Evolutionary conservation across 2,888 invertebrate species (phyloP).

Genomic region (Clusia tigrina): DNA sequence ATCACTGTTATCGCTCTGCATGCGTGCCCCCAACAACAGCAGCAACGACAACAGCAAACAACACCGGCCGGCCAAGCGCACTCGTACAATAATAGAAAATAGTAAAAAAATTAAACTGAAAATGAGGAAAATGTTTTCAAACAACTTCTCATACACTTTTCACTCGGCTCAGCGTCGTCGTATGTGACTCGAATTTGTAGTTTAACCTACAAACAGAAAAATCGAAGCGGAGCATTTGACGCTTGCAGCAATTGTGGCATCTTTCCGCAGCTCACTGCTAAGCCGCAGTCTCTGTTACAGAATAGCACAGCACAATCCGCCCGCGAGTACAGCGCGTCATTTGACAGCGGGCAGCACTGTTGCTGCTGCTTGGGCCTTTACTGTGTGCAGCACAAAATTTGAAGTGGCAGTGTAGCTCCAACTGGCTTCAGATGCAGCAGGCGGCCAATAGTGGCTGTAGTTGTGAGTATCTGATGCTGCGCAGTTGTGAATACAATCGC

Average conservation of each 20-base stretch:
- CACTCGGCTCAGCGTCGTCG: constrained; percentile 1
- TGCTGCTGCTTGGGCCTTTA: constrained; percentile 11
- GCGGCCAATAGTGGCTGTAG: not conserved
- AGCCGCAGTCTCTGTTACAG: not conserved
- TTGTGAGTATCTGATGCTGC: constrained; percentile 55
- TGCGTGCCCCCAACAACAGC: too few species aligned
- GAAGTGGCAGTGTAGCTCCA: not conserved
- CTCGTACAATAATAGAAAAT: not conserved
- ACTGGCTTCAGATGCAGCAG: not conserved
- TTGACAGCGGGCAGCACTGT: constrained; percentile 6
- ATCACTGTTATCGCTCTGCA: too few species aligned
- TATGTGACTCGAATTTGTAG: constrained; percentile 15
- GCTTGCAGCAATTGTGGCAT: not conserved
- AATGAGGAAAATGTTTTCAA: not conserved
- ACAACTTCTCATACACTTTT: constrained; percentile 1
- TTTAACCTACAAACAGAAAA: constrained; percentile 18
- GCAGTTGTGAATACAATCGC: constrained; percentile 44
- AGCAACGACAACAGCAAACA: not conserved
- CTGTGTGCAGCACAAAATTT: not conserved
- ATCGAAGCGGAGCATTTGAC: not conserved
- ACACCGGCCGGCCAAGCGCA: constrained; percentile 11
- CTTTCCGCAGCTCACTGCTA: not conserved
- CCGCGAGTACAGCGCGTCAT: not conserved
- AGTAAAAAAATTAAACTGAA: not conserved
- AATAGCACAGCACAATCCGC: not conserved